Evolutionary conservation across 2,113 vertebrate species (phyloP), one percentile per base, ranked within the genome.

Genomic region (Xiphias gladius): DNA sequence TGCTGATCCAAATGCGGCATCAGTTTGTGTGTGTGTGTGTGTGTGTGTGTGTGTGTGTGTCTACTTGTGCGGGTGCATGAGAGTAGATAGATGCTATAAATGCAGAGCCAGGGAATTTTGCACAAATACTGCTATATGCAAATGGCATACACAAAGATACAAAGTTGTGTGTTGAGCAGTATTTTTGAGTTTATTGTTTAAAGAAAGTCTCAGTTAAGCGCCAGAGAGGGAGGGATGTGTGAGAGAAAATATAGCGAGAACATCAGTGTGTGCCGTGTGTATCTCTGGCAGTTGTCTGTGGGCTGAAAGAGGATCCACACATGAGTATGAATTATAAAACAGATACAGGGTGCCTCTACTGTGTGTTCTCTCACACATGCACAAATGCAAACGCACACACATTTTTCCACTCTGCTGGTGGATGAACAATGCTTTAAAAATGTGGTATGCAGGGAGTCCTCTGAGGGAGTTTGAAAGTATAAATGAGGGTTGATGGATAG

Each of bases 251-350:
- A 32, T 43, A 57, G 52, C 6, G 13, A 46, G 74, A 71, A 65
- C 73, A 86, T 90, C 76, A 81, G 76, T 79, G 48, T 84, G 73
- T 69, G 58, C 61, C n/a, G 50, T 75, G 83, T 75, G 79, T 73
- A 50, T 91, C 80, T 79, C 37, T 75, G 74, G 70, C 90, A 90
- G 86, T 88, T 92, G 91, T 92, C 86, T 89, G 87, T 87, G 85
- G 86, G 74, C 89, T 90, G 89, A 88, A 91, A 92, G 90, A 93
- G 70, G 93, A 94, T 91, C 89, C 89, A 90, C 91, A 86, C 76
- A 85, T 81, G 81, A 91, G 88, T 91, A 91, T 92, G 90, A 93
- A 93, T 94, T 88, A 91, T 92, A 93, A 91, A 93, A 88, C 84
- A 86, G 82, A 85, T 70, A 69, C 61, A 12, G 71, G 75, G 78